A percentile compares a stretch with the other conserved stretches of the same genome.
phyloP scores from a whole-genome alignment of 2,797 vertebrate species.

The Poeciliopsis presidionis region DNA sequence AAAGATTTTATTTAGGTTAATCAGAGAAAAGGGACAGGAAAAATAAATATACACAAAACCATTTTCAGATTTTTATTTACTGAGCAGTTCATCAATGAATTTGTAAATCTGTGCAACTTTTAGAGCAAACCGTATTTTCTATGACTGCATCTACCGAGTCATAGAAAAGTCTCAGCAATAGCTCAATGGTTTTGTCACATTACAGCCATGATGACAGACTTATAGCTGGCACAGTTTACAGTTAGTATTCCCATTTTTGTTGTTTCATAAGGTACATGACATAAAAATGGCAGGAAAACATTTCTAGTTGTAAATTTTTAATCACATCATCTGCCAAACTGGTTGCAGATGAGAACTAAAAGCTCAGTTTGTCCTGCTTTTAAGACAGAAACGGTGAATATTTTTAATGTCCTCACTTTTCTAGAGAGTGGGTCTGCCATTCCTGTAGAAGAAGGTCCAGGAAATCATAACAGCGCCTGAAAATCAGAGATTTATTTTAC shows the following conservation, averaged over 20 bases:
- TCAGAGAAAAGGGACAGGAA: background rate
- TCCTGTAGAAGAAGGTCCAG: slow-evolving; percentile 94
- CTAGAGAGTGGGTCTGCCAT: slow-evolving; percentile 97
- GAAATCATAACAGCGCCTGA: slow-evolving; percentile 95
- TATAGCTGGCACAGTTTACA: background rate
- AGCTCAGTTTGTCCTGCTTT: background rate
- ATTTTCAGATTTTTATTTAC: background rate
- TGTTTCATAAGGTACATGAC: background rate
- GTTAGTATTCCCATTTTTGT: background rate
- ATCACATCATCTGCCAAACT: background rate
- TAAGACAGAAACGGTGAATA: background rate
- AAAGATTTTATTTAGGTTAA: background rate
- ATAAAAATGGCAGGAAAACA: background rate
- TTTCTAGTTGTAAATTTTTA: background rate
- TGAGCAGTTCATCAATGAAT: background rate
- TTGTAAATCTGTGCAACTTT: background rate
- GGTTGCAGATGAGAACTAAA: no score
- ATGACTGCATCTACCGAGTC: background rate
- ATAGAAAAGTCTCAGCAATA: background rate
- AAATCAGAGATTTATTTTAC: slow-evolving; percentile 29
- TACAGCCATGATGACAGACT: background rate
- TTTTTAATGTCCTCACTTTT: slow-evolving; percentile 83
- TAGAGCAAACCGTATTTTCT: background rate
- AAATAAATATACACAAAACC: background rate
- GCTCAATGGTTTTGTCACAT: background rate